Evolutionary conservation across 2,888 invertebrate genomes (phyloP).

Genomic region (Calephelis perditalis): DNA sequence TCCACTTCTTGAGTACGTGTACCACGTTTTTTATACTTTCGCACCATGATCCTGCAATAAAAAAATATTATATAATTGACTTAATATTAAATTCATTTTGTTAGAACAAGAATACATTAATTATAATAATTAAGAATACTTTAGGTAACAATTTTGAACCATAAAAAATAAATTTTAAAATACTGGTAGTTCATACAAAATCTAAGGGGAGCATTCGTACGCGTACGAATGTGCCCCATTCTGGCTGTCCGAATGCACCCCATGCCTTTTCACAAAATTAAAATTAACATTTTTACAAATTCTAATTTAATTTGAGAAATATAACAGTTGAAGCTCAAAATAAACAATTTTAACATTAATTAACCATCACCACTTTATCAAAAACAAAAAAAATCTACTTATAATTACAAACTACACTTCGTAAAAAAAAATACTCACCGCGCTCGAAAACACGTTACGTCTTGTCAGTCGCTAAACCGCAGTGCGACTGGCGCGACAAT

Average conservation of each 20-base stretch:
- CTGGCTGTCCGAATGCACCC: slow-evolving; percentile 15
- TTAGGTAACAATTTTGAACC: too few species aligned
- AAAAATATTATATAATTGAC: slow-evolving; percentile 3
- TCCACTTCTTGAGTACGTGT: neutral
- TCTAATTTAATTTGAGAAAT: slow-evolving; percentile 11
- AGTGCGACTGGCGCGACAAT: slow-evolving; percentile 15
- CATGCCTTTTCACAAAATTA: slow-evolving; percentile 10
- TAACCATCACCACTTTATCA: neutral
- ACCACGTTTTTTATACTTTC: neutral
- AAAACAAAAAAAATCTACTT: slow-evolving; percentile 12
- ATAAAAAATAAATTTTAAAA: neutral
- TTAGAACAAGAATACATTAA: too few species aligned
- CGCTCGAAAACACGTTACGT: slow-evolving; percentile 13
- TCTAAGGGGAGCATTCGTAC: neutral
- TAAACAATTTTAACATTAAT: slow-evolving; percentile 13
- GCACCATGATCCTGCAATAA: slow-evolving; percentile 5
- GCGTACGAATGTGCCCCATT: slow-evolving; percentile 11
- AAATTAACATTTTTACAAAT: slow-evolving; percentile 10
- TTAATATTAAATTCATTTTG: too few species aligned
- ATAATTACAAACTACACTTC: too few species aligned
- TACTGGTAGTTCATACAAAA: slow-evolving; percentile 9
- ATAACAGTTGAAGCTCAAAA: slow-evolving; percentile 13
- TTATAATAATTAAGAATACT: too few species aligned
- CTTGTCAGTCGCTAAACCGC: slow-evolving; percentile 10
- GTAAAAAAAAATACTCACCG: slow-evolving; percentile 15